A percentile compares a stretch with the other conserved stretches of the same genome.
Evolutionary conservation across 2,797 vertebrate species (phyloP).

Genomic region (Poecilia velifera): DNA sequence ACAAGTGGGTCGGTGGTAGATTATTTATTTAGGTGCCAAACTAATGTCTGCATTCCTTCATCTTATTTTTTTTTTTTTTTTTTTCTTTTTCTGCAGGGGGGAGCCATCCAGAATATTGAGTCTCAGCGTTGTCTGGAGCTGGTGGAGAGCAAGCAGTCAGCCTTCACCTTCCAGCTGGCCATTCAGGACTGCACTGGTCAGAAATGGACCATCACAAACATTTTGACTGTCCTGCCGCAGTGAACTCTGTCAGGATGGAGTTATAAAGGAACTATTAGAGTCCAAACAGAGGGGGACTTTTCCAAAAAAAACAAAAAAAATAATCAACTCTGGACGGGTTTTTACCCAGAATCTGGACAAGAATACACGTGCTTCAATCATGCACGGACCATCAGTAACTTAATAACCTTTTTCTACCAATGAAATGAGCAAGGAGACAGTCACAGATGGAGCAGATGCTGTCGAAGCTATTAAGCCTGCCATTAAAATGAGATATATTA

Average conservation of each 20-base stretch:
- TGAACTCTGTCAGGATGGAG: conserved; percentile 33
- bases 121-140: conserved; percentile 92
- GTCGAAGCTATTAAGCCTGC: conserved; percentile 34
- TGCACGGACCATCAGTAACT: conserved; percentile 45
- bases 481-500: conserved; percentile 36
- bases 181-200: conserved; percentile 92
- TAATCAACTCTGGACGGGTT: conserved; percentile 13
- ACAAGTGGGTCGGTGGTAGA: neutral
- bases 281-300: conserved; percentile 11
- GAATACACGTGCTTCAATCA: conserved; percentile 35
- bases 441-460: conserved; percentile 38
- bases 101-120: conserved; percentile 92
- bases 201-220: conserved; percentile 93
- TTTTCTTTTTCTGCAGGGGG: conserved; percentile 80
- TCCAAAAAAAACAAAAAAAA: neutral
- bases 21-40: neutral
- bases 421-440: conserved; percentile 44
- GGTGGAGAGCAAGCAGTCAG: conserved; percentile 85
- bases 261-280: neutral
- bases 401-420: conserved; percentile 47
- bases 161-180: conserved; percentile 88
- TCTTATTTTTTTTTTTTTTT: conserved; percentile 1
- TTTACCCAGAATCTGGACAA: conserved; percentile 32
- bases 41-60: neutral
- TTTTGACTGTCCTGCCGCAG: conserved; percentile 80